Evolutionary conservation across 2,797 vertebrate species (phyloP).

Genomic region (Hypotaenidia okinawae): DNA sequence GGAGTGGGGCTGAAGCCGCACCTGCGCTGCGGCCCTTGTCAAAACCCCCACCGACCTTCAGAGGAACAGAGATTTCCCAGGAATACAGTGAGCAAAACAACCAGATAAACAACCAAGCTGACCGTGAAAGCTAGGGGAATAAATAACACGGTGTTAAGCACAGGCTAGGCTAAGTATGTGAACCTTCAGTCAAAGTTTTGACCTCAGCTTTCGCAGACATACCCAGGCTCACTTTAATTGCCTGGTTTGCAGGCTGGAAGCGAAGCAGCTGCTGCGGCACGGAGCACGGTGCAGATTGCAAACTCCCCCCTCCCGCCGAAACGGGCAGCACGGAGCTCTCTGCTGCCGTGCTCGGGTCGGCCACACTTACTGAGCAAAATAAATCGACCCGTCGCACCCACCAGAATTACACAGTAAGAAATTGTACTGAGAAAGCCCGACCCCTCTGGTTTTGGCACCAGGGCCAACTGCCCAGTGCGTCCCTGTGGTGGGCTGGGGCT

Average conservation of each 20-base stretch:
- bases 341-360: accelerated
- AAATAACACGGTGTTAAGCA: slow-evolving; percentile 61
- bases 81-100: neutral
- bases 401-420: neutral
- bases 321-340: neutral
- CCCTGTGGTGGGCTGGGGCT: neutral
- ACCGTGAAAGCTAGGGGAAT: slow-evolving; percentile 44
- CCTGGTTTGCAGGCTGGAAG: neutral
- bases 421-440: neutral
- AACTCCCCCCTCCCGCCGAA: neutral
- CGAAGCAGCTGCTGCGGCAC: neutral
- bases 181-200: slow-evolving; percentile 60
- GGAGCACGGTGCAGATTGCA: neutral
- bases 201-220: slow-evolving; percentile 35
- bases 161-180: slow-evolving; percentile 31
- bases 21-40: neutral
- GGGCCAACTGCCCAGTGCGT: neutral
- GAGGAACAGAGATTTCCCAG: neutral
- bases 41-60: neutral
- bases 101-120: slow-evolving; percentile 40
- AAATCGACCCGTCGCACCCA: neutral
- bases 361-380: neutral
- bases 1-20: neutral
- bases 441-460: neutral
- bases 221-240: neutral